phyloP scores from a whole-genome alignment of 1,140 invertebrate genomes.

The Prorops nasuta region DNA sequence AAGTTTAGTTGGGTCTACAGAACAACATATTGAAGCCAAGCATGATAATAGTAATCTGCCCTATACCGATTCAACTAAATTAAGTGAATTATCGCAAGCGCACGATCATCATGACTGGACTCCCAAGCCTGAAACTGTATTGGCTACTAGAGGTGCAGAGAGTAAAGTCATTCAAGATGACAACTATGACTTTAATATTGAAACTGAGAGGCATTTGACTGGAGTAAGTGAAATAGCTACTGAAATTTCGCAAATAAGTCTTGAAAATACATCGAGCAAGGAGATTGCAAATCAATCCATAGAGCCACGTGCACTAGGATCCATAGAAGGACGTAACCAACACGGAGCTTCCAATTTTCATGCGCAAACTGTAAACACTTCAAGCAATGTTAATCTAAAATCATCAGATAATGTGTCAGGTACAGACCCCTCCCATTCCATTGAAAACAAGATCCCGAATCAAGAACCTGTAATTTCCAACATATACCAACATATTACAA shows the following conservation, averaged over 20 bases:
- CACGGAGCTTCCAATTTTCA: conserved; percentile 5
- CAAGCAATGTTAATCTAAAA: too few relatives aligned
- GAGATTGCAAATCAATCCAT: conserved; percentile 21
- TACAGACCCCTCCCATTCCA: not conserved
- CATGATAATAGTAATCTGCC: too few relatives aligned
- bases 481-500: not conserved
- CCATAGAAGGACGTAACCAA: conserved; percentile 14
- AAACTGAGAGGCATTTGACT: conserved; percentile 35
- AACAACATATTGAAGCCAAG: too few relatives aligned
- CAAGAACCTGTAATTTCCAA: not conserved
- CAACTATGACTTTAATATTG: conserved; percentile 34
- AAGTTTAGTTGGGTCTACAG: too few relatives aligned
- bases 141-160: conserved; percentile 26
- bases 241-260: conserved; percentile 32
- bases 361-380: too few relatives aligned
- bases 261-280: conserved; percentile 21
- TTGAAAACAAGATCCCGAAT: not conserved
- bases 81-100: too few relatives aligned
- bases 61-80: too few relatives aligned
- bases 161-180: conserved; percentile 25
- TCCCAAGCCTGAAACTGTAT: conserved; percentile 22
- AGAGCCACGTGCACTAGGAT: conserved; percentile 1
- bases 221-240: conserved; percentile 27
- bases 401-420: conserved; percentile 13
- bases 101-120: conserved; percentile 17